Evolutionary conservation across 2,797 vertebrate genomes (phyloP).

Genomic region (Periparus ater): DNA sequence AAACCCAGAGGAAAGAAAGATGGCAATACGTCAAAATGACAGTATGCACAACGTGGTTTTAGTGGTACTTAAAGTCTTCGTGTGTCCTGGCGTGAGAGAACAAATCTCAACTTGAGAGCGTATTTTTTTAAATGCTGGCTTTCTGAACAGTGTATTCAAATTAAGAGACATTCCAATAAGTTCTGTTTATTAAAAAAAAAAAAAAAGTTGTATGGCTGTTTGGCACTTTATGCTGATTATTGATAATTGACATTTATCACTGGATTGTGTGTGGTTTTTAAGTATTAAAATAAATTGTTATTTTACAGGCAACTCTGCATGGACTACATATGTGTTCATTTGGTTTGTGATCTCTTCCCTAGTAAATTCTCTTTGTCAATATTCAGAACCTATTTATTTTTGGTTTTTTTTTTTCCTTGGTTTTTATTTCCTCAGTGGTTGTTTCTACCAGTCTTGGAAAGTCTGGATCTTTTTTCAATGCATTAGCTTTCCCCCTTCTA

Average conservation of each 20-base stretch:
- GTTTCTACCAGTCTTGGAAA: neutral
- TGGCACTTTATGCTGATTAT: slow-evolving; percentile 99
- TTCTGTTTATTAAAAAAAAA: slow-evolving; percentile 83
- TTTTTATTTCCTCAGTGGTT: neutral
- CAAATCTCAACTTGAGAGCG: slow-evolving; percentile 57
- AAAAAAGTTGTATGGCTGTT: slow-evolving; percentile 83
- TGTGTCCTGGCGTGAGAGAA: slow-evolving; percentile 33
- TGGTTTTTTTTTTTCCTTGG: fast-evolving
- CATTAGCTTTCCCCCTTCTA: neutral
- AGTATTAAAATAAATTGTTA: slow-evolving; percentile 91
- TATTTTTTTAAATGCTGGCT: slow-evolving; percentile 69
- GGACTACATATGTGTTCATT: neutral
- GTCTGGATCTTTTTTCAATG: neutral
- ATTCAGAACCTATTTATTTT: neutral
- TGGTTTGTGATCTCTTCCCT: neutral
- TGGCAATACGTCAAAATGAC: slow-evolving; percentile 47
- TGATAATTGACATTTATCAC: slow-evolving; percentile 98
- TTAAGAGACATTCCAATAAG: slow-evolving; percentile 82
- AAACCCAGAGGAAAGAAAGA: neutral
- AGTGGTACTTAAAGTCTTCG: slow-evolving; percentile 56
- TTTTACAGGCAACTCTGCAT: slow-evolving; percentile 87
- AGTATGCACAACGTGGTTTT: slow-evolving; percentile 47
- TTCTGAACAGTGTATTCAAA: slow-evolving; percentile 72
- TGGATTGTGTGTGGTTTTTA: slow-evolving; percentile 91
- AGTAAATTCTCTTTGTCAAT: neutral